Evolutionary conservation across 2,113 vertebrate species (phyloP).

Genomic region (Columba janthina): DNA sequence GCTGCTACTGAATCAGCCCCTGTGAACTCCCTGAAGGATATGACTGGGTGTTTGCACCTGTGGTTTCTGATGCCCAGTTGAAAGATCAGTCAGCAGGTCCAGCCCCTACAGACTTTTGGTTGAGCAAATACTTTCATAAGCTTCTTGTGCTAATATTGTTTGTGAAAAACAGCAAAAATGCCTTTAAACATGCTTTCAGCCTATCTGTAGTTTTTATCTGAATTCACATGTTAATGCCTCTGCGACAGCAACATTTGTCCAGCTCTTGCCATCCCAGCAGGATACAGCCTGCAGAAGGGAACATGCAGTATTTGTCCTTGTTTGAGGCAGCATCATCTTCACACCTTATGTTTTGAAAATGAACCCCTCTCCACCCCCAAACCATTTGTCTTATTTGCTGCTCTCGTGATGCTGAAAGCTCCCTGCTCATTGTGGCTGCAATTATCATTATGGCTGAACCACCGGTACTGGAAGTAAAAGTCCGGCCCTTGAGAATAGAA

Average conservation of each 20-base stretch:
- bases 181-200: not conserved
- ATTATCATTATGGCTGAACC: not conserved
- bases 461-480: constrained; percentile 20
- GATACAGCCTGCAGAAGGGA: not conserved
- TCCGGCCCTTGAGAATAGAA: constrained; percentile 19
- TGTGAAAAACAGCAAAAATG: not conserved
- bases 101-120: not conserved
- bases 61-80: accelerated
- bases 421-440: not conserved
- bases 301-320: accelerated
- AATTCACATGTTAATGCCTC: not conserved
- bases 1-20: not conserved
- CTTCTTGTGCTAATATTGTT: not conserved
- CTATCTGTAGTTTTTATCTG: not conserved
- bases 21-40: not conserved
- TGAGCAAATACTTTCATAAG: not conserved
- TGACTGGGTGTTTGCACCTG: accelerated
- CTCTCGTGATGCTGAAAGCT: not conserved
- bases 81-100: not conserved
- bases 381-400: constrained; percentile 1
- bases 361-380: not conserved
- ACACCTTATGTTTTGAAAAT: not conserved
- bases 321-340: not conserved
- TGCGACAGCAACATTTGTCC: not conserved
- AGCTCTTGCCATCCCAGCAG: not conserved